Percentiles rank a stretch among this genome's conserved stretches.
phyloP scores from a whole-genome alignment of 2,888 invertebrate genomes.

The Cartodere bifasciata region DNA sequence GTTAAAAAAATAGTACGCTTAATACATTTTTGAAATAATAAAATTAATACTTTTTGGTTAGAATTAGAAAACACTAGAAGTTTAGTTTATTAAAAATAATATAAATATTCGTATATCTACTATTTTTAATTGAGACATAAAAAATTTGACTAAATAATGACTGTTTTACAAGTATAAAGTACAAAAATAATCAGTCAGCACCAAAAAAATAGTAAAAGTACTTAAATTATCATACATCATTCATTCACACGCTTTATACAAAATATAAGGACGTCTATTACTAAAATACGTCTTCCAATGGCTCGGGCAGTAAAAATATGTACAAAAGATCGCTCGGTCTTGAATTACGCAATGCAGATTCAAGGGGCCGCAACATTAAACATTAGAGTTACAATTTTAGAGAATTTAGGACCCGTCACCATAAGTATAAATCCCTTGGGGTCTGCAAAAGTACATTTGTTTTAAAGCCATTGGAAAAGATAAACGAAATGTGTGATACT shows the following conservation, averaged over 20 bases:
- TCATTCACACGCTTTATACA: slow-evolving; percentile 36
- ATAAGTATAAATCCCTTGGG: slow-evolving; percentile 25
- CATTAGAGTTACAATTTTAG: slow-evolving; percentile 11
- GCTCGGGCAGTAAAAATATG: slow-evolving; percentile 25
- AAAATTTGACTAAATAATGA: slow-evolving; percentile 35
- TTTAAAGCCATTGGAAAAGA: slow-evolving; percentile 35
- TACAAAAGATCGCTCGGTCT: slow-evolving; percentile 22
- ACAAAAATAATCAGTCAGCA: slow-evolving; percentile 33
- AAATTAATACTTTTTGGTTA: slow-evolving; percentile 19
- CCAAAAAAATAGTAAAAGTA: slow-evolving; percentile 26
- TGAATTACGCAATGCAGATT: slow-evolving; percentile 19
- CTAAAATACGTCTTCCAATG: slow-evolving; percentile 34
- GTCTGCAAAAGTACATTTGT: slow-evolving; percentile 24
- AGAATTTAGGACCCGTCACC: slow-evolving; percentile 28
- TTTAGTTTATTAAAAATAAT: too few relatives aligned
- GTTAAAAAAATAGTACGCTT: slow-evolving; percentile 6
- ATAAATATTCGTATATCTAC: slow-evolving; percentile 18
- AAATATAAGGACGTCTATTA: slow-evolving; percentile 31
- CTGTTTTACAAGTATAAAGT: slow-evolving; percentile 27
- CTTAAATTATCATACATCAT: slow-evolving; percentile 24
- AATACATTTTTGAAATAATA: too few relatives aligned
- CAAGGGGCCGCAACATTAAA: slow-evolving; percentile 20
- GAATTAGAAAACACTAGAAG: too few relatives aligned
- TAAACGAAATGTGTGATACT: slow-evolving; percentile 13
- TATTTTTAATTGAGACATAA: slow-evolving; percentile 26